Evolutionary conservation across 2,113 vertebrate genomes (phyloP).

Genomic region (Cyanoderma ruficeps): DNA sequence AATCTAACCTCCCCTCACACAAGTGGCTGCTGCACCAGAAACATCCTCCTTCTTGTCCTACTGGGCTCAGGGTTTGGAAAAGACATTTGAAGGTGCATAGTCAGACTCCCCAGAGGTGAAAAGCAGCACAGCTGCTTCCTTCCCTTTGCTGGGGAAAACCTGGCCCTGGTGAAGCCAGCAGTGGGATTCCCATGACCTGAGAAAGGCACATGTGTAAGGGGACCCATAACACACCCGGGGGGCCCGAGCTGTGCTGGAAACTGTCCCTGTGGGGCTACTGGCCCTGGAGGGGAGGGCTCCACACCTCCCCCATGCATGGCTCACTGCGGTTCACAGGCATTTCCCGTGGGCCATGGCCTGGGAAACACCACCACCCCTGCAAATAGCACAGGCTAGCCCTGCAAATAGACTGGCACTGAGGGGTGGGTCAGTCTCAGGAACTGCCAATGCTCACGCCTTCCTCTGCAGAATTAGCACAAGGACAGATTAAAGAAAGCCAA

Average conservation of each 20-base stretch:
- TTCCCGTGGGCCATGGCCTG: not conserved
- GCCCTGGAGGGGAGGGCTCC: not conserved
- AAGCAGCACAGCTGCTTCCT: not conserved
- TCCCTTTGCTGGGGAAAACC: not conserved
- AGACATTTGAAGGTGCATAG: not conserved
- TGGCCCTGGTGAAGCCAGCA: not conserved
- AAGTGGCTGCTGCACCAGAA: not conserved
- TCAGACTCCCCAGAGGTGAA: not conserved
- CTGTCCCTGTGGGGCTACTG: not conserved
- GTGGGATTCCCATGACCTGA: not conserved
- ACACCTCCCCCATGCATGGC: rapidly evolving
- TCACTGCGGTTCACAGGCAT: rapidly evolving
- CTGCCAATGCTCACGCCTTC: conserved; percentile 24
- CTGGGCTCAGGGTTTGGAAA: not conserved
- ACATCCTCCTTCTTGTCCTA: not conserved
- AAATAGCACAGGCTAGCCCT: too few relatives aligned
- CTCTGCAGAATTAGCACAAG: conserved; percentile 65
- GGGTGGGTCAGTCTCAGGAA: conserved; percentile 7
- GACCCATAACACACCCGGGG: rapidly evolving
- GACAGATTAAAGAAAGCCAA: conserved; percentile 64
- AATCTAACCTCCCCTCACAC: not conserved
- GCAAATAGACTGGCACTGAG: not conserved
- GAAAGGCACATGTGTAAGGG: not conserved
- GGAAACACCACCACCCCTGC: not conserved
- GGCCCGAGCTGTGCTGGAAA: not conserved